Conservation (phyloP, 2,113 vertebrate genomes). For the Platichthys flesus region DNA sequence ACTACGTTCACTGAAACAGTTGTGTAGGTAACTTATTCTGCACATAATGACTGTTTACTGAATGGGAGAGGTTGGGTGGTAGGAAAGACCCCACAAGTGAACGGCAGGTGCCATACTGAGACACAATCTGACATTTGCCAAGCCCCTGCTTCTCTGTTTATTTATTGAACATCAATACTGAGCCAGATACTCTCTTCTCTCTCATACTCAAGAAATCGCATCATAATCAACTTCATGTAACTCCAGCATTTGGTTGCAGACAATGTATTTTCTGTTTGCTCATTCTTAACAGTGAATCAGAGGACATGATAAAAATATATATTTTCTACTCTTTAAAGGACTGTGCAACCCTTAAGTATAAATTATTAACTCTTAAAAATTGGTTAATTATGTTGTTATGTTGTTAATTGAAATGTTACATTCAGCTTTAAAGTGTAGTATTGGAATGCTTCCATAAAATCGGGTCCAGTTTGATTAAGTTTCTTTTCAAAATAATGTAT, state of each 20-base stretch:
- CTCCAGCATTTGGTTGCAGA: background rate
- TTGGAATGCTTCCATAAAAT: too few relatives aligned
- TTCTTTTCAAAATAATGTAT: background rate
- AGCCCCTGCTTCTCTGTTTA: conserved; percentile 9
- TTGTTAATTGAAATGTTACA: too few relatives aligned
- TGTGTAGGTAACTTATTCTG: conserved; percentile 49
- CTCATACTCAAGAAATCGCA: background rate
- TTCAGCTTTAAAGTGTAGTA: too few relatives aligned
- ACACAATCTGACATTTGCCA: conserved; percentile 8
- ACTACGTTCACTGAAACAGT: conserved; percentile 4
- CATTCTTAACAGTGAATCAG: background rate
- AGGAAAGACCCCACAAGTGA: conserved; percentile 54
- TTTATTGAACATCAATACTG: conserved; percentile 25
- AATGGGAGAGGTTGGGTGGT: conserved; percentile 56
- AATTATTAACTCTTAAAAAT: too few relatives aligned
- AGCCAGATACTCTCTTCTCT: background rate
- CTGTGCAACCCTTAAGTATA: too few relatives aligned
- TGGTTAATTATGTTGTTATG: too few relatives aligned
- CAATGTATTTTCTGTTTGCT: background rate
- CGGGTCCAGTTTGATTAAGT: too few relatives aligned
- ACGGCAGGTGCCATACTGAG: conserved; percentile 54
- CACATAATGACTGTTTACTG: conserved; percentile 45
- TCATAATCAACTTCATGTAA: background rate
- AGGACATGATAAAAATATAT: background rate
- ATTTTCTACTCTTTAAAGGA: background rate